Base-by-base conservation (phyloP, 2,888 invertebrate genomes). In the Merodon equestris region DNA sequence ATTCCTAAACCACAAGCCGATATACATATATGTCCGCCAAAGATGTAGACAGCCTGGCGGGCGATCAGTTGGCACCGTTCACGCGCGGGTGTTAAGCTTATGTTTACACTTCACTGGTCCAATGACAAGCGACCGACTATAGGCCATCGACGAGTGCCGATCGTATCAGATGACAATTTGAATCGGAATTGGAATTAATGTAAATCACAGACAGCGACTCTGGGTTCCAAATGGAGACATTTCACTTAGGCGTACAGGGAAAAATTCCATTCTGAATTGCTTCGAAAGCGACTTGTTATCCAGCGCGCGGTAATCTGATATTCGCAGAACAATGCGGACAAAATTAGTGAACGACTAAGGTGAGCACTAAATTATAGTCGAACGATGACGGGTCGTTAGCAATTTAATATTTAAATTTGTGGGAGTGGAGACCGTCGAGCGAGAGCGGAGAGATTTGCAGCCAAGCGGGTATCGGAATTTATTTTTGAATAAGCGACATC, bases 91-190 rank as follows among this genome's bases (percentile, higher is more conserved):
- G 27, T 27, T 27, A 7, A 27, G 27, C 27, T 27, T 2, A 7
- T 27, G 2, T 27, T 27, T 7, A 72, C 53, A 51, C 53, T 34
- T 66, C 47, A 73, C 9, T 14, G 40, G 45, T 14, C n/a, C 27
- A 27, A 36, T 19, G 40, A 14, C 57, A 45, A 44, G 42, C 50
- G 13, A 34, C 13, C 12, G 9, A 27, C 27, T 27, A n/a, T n/a
- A n/a, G n/a, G n/a, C n/a, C n/a, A n/a, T n/a, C n/a, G n/a, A n/a
- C n/a, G n/a, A n/a, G n/a, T n/a, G 27, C 7, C 27, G 27, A 27
- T 27, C 27, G 27, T 68, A 74, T 74, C 74, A 51, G 45, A 68
- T 74, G 48, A 56, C 67, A 54, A 74, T 74, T 74, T 74, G 68
- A 68, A 74, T 74, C 44, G 58, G 50, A 73, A 44, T 60, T 44